Evolutionary conservation across 1,140 invertebrate genomes (phyloP), one percentile per base, ranked within the genome.

Genomic region (Leptinotarsa lineolata): DNA sequence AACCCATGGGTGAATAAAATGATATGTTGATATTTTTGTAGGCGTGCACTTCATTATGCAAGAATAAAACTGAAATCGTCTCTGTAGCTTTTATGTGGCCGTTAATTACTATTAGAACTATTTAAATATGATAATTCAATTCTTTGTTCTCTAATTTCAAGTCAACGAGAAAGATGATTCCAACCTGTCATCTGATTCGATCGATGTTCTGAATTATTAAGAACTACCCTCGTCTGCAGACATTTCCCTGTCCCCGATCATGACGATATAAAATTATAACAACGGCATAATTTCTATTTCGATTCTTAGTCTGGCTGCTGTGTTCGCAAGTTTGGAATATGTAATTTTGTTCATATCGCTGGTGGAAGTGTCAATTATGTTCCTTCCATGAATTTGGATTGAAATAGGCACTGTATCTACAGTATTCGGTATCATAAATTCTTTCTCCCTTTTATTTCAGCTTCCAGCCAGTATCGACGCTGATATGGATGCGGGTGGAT

Each of bases 371-470:
- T 8, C 79, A n/a, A 68, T 73, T 61, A 72, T 81, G 59, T 22
- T 79, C 21, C 64, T 79, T 5, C 76, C 78, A n/a, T 78, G 79
- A 44, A 72, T 81, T 21, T 76, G 76, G 72, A 68, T 81, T 13
- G 76, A 75, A 67, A 59, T 81, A 20, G 46, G 74, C 22, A 69
- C 73, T 20, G 39, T 78, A 46, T 54, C 70, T 22, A 58, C 60
- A 30, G 11, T 70, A 22, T 78, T 78, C 48, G 44, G 67, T 15
- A 68, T 73, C 21, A 44, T 81, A 2, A 81, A 79, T 79, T 72
- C 64, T 79, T 61, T 81, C 79, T n/a, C 79, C 78, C 3, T 81
- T 81, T 76, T 81, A 81, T 72, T 65, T 30, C 21, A 1, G 63
- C 21, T 65, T 39, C 63, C 63, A 65, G 63, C 16, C 63, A n/a